These are phyloP conservation scores for Paracyclopina nana DNA, from an alignment of 1,140 invertebrate genomes.

Conservation along the genomic window DNA sequence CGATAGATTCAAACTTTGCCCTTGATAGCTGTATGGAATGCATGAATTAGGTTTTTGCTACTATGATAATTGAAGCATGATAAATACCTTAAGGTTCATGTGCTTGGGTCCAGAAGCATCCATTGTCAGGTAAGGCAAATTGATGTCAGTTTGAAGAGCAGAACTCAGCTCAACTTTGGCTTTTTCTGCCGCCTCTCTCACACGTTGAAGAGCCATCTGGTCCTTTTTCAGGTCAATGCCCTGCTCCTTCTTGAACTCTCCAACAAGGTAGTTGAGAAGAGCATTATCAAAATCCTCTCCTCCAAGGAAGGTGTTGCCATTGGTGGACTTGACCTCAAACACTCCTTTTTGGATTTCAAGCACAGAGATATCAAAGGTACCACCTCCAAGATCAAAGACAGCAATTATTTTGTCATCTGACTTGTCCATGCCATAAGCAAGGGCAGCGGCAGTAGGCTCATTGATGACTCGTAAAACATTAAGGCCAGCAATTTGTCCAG, in stretches of 20 bases:
- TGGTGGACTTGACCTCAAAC: conserved; percentile 93
- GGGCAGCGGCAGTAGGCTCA: conserved; percentile 86
- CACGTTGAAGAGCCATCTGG: conserved; percentile 91
- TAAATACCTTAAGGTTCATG: conserved; percentile 86
- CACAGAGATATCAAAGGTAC: conserved; percentile 91
- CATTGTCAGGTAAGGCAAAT: conserved; percentile 94
- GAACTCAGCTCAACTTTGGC: conserved; percentile 95
- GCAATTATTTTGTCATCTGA: conserved; percentile 95
- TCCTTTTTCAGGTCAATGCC: conserved; percentile 90
- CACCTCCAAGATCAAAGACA: conserved; percentile 90
- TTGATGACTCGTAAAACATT: conserved; percentile 92
- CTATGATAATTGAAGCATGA: no score
- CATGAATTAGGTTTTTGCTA: no score
- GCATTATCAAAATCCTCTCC: conserved; percentile 95
- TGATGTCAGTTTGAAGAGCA: conserved; percentile 91
- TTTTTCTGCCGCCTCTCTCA: conserved; percentile 97
- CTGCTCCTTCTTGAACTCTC: conserved; percentile 93
- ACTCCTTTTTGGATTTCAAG: conserved; percentile 93
- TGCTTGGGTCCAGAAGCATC: conserved; percentile 94
- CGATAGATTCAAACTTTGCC: conserved; percentile 86
- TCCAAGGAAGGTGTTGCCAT: conserved; percentile 85
- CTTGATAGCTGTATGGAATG: conserved; percentile 40
- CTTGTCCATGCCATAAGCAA: conserved; percentile 98
- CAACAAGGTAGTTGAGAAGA: conserved; percentile 70
- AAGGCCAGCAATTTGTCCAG: conserved; percentile 83